Evolutionary conservation across 2,888 invertebrate species (phyloP), one percentile per base, ranked within the genome.

Genomic region (Ganaspis brasiliensis): DNA sequence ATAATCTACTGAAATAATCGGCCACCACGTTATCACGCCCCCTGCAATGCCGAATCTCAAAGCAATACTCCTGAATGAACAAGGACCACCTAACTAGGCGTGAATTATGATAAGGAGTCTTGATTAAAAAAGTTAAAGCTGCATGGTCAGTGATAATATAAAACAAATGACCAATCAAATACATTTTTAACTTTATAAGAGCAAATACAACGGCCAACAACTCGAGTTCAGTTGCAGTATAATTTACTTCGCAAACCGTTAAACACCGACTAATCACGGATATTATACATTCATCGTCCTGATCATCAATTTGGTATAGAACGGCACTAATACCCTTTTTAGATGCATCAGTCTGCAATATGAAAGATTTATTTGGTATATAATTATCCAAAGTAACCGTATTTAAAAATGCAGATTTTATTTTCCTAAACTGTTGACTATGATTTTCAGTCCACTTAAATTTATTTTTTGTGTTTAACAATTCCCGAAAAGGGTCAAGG

Each of bases 41-140:
- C 8, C 63, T 75, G 72, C 85, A 80, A 72, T 88, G 78, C 16
- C 78, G 74, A 0, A 87, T 49, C 0, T 12, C 61, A 61, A 84
- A 87, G 49, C 80, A 61, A 74, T 83, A 88, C 67, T 85, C 84
- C 31, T 86, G 85, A 9, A 87, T 63, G 24, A 76, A 79, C 0
- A 84, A 21, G n/a, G 80, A 75, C 87, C 88, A 89, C 0, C 89
- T 73, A 2, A 79, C 79, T 0, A 89, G 57, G 2, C 87, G 75
- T 0, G 82, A 74, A 31, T 78, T 82, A 4, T 83, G 79, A 31
- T 86, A 75, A 8, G 82, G 76, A 55, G 88, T 87, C 0, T 52
- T 21, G 16, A 31, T 2, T 31, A 31, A 31, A 31, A 31, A 31
- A 4, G 31, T 31, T 6, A 31, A 31, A 31, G 31, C 31, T 4